A percentile compares a stretch with the other conserved stretches of the same genome.
These are phyloP conservation scores for Peucedramus taeniatus DNA, from an alignment of 2,113 vertebrate species.

Conservation along the genomic window DNA sequence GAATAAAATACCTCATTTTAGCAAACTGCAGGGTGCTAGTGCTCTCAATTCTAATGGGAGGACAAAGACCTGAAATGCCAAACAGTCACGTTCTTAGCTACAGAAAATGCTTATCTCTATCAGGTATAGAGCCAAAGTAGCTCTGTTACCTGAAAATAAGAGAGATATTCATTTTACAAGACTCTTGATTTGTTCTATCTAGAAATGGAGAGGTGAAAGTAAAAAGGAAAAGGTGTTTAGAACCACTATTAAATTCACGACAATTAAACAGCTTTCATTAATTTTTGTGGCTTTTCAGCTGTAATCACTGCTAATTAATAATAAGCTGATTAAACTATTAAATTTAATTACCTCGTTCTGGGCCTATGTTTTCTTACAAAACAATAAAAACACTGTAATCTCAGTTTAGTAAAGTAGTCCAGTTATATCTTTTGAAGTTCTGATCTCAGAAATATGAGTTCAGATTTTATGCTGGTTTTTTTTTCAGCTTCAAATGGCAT, in stretches of 20 bases:
- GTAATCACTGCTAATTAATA: conserved; percentile 11
- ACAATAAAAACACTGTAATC: background rate
- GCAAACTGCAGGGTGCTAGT: background rate
- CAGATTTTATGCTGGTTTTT: background rate
- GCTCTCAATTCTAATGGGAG: background rate
- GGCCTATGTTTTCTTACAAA: background rate
- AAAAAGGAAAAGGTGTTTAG: background rate
- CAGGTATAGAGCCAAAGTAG: background rate
- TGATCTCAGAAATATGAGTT: background rate
- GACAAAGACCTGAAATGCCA: background rate
- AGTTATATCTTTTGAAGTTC: background rate
- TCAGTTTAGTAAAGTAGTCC: background rate
- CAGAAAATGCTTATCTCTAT: background rate
- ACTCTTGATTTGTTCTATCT: background rate
- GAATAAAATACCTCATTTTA: background rate
- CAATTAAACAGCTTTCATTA: background rate
- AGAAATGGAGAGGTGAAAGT: background rate
- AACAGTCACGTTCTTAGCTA: background rate
- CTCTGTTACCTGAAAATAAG: background rate
- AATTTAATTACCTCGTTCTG: background rate
- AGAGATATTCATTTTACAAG: background rate
- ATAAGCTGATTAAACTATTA: conserved; percentile 25
- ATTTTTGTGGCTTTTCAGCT: background rate
- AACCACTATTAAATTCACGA: background rate
- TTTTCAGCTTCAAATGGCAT: background rate